Base-by-base conservation (phyloP, 2,888 invertebrate species). In the Troilus luridus region DNA sequence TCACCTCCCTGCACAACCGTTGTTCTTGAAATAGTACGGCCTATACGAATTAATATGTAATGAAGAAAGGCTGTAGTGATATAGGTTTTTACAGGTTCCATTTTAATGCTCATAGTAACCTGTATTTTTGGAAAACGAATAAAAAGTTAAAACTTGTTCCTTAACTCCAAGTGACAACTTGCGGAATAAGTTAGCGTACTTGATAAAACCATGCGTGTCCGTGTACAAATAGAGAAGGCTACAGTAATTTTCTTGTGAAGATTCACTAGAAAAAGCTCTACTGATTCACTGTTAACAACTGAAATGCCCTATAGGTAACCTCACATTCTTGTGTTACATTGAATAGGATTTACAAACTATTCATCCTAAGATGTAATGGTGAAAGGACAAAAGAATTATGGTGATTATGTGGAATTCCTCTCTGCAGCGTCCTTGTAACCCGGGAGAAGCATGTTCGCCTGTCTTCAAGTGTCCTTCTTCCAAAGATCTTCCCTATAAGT, bases 311-410 rank as follows among this genome's bases (percentile, higher is more conserved):
- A 67, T 67, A 12, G 24, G 12, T 27, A 67, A 67, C 24, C 67
- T 67, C 24, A 67, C 67, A 67, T 67, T 67, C 67, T 67, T 67
- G 24, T 8, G 67, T 67, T 67, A 67, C 24, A 24, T 67, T 67
- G 12, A 67, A 67, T 24, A 67, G 24, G 67, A 67, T 67, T 67
- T 67, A 67, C 67, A 67, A 67, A 67, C 67, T 67, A 67, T 67
- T 67, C 67, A 67, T 67, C 67, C 67, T 24, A 67, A 67, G 67
- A 67, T 67, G 67, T 67, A 67, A 54, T 81, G 41, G 81, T 81
- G 81, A 81, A 81, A 81, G 81, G 81, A 81, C 81, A 54, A 41
- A 81, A 56, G 81, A 81, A 81, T 81, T 81, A 81, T 81, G 41
- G 81, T 81, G 81, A 41, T 56, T 81, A 81, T 81, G 54, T 56